Percentiles rank a stretch among this genome's conserved stretches.
Conservation (phyloP, 2,113 vertebrate genomes). For the Todiramphus chloris region DNA sequence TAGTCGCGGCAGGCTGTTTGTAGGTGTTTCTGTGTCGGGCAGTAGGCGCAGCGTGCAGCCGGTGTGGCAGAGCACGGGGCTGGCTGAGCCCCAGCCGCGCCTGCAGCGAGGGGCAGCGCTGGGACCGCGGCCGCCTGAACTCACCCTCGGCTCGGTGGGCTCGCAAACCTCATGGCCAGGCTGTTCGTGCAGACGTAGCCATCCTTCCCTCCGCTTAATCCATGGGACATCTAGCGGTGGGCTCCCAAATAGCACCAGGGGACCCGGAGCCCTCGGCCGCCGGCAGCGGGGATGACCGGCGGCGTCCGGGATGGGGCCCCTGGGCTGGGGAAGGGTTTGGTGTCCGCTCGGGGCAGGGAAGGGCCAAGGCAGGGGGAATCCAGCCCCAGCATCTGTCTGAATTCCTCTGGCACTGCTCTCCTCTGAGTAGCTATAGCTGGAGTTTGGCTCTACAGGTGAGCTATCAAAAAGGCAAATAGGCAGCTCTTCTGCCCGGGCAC, state of each 20-base stretch:
- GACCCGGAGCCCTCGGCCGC: fast-evolving
- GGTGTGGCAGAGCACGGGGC: fast-evolving
- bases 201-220: background rate
- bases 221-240: constrained; percentile 74
- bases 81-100: fast-evolving
- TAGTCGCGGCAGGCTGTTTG: fast-evolving
- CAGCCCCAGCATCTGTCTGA: background rate
- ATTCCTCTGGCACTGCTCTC: background rate
- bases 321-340: background rate
- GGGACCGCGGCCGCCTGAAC: background rate
- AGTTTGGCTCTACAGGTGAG: background rate
- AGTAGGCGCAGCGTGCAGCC: background rate
- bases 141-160: background rate
- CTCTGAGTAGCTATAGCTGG: background rate
- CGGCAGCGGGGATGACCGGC: background rate
- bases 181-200: background rate
- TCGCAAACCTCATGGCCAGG: background rate
- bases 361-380: background rate
- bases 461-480: background rate
- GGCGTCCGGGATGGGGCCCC: fast-evolving
- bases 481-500: background rate
- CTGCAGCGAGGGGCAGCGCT: background rate
- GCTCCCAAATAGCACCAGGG: constrained; percentile 6
- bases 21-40: background rate
- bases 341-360: background rate